phyloP scores from a whole-genome alignment of 2,888 invertebrate species.

The Leucophenga maculata region DNA sequence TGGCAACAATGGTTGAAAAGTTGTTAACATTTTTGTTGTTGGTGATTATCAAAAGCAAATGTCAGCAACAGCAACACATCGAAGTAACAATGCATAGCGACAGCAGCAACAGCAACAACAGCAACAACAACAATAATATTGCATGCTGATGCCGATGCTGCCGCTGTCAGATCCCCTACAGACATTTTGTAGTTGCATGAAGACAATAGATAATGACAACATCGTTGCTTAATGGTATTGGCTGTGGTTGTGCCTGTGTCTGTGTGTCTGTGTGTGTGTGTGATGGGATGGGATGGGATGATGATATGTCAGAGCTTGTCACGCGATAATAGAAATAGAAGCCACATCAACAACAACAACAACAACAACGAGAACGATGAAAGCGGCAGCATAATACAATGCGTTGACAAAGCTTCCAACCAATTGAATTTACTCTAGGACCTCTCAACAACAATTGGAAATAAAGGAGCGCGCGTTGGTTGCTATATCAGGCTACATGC shows the following conservation, averaged over 20 bases:
- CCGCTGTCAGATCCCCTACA: slow-evolving; percentile 17
- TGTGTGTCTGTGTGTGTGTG: too few species aligned
- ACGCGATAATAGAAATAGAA: slow-evolving; percentile 51
- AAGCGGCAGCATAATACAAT: slow-evolving; percentile 11
- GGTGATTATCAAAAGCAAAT: not conserved
- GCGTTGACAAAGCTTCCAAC: not conserved
- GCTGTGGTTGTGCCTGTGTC: too few species aligned
- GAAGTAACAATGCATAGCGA: too few species aligned
- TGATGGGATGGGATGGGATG: too few species aligned
- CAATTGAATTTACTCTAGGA: slow-evolving; percentile 8
- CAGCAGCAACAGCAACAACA: not conserved
- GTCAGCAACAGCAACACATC: not conserved
- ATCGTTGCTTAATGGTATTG: too few species aligned
- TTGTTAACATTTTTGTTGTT: slow-evolving; percentile 24
- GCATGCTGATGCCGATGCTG: slow-evolving; percentile 27
- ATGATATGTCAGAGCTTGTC: slow-evolving; percentile 61
- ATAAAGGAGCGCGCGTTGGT: too few species aligned
- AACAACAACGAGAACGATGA: slow-evolving; percentile 10
- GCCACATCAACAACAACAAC: slow-evolving; percentile 31
- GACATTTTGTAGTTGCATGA: slow-evolving; percentile 27
- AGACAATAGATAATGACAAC: slow-evolving; percentile 58
- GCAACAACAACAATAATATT: not conserved
- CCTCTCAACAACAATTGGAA: not conserved
- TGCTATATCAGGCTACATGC: too few species aligned
- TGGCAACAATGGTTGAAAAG: slow-evolving; percentile 13